Base-by-base conservation (phyloP, 2,797 vertebrate species). In the Ctenochaetus hawaiiensis region DNA sequence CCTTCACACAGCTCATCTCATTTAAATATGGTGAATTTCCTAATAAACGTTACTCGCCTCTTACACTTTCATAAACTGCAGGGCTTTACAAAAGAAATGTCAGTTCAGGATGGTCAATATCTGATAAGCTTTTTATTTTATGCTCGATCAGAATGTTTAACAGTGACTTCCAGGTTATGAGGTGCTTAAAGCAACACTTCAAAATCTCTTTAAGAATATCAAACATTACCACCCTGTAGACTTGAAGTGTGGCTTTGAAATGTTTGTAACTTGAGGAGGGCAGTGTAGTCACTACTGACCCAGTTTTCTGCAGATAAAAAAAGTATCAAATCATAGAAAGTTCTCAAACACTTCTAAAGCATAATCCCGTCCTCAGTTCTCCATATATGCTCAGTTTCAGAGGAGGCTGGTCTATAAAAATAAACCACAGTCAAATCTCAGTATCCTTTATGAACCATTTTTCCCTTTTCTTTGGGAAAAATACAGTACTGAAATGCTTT, bases 51-150 rank as follows among this genome's bases (percentile, higher is more conserved):
- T 54, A 66, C 87, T 73, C 63, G 39, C 80, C 72, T 74, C 81
- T 72, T 72, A 30, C 43, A 83, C 61, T 64, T 49, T 54, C 37
- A 67, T 51, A 71, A 75, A 30, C 81, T 84, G 75, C 80, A 30
- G 78, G 75, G 72, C 73, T 77, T 88, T 82, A 52, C 59, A 20
- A 14, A 37, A 80, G 76, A 90, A 92, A 92, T 91, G 90, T 92
- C 90, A 92, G 71, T 77, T 85, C 81, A 69, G 65, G 75, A 74
- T 67, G 76, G 60, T 90, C 83, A 87, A 87, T 90, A 91, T 74
- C 84, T 86, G 83, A 86, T 88, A 90, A 89, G 80, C 87, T 91
- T 91, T 90, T 72, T 44, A 43, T n/a, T 62, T 45, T 79, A 77
- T 51, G 78, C 77, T 83, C 47, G 76, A 89, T 90, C 83, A 72